Percentiles rank a stretch among this genome's conserved stretches.
Evolutionary conservation across 2,113 vertebrate species (phyloP).

Genomic region (Cyphomyrus plagiostoma): DNA sequence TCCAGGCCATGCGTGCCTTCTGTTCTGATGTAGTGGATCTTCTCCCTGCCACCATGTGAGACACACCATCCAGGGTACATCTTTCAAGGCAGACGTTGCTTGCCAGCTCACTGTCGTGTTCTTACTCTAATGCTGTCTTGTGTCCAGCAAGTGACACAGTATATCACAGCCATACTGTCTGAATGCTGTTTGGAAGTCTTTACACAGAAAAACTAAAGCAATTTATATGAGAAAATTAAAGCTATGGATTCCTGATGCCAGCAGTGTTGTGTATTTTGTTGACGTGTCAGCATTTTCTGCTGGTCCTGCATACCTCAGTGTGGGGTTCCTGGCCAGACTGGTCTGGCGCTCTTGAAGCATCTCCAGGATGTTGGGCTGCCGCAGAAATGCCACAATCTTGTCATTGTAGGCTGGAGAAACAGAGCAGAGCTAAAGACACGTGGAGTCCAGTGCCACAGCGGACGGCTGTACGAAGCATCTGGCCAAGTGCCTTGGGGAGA

Average conservation of each 20-base stretch:
- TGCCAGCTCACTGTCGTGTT: not conserved
- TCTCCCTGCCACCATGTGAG: slow-evolving; percentile 63
- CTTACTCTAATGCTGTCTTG: not conserved
- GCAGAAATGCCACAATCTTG: slow-evolving; percentile 84
- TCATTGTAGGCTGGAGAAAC: slow-evolving; percentile 76
- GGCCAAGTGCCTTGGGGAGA: not conserved
- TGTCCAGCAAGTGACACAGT: not conserved
- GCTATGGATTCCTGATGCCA: not conserved
- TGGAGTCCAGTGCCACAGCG: not conserved
- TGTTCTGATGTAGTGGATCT: slow-evolving; percentile 83
- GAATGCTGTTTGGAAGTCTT: not conserved
- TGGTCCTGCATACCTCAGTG: slow-evolving; percentile 69
- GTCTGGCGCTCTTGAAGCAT: slow-evolving; percentile 83
- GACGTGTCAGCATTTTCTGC: not conserved
- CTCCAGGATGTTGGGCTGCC: slow-evolving; percentile 84
- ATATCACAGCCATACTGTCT: not conserved
- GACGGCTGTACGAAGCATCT: not conserved
- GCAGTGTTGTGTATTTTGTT: not conserved
- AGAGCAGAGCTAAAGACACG: not conserved
- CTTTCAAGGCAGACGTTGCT: not conserved
- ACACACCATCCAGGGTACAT: not conserved
- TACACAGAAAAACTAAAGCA: not conserved
- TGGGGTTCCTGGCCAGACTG: slow-evolving; percentile 74
- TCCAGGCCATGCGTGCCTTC: slow-evolving; percentile 79
- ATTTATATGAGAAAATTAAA: not conserved